phyloP scores from a whole-genome alignment of 2,888 invertebrate genomes.

The Napeogenes sylphis region DNA sequence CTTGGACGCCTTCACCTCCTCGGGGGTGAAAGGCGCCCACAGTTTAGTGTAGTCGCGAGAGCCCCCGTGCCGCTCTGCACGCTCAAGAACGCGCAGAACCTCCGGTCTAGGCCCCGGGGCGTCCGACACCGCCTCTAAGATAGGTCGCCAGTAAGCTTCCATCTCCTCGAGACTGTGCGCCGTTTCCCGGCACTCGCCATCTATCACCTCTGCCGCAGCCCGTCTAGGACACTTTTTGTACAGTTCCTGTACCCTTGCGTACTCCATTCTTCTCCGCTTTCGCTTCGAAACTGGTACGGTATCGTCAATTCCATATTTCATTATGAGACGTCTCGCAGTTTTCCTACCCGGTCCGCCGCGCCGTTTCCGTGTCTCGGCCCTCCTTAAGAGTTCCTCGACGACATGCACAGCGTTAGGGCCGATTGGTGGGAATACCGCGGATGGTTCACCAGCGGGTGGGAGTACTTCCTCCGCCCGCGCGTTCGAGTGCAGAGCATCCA shows the following conservation, averaged over 20 bases:
- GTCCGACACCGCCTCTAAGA: conserved; percentile 10
- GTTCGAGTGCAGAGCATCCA: background rate
- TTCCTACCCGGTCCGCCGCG: conserved; percentile 9
- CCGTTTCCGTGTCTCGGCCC: conserved; percentile 7
- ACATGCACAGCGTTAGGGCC: background rate
- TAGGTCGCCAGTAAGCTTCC: conserved; percentile 31
- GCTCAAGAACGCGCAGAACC: too few species aligned
- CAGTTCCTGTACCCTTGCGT: conserved; percentile 29
- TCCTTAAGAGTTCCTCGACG: conserved; percentile 12
- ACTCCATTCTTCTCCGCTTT: conserved; percentile 25
- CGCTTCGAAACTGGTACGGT: conserved; percentile 11
- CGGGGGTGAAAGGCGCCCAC: too few species aligned
- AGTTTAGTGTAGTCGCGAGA: too few species aligned
- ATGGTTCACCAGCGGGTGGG: background rate
- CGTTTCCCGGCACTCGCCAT: conserved; percentile 23
- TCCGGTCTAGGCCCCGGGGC: too few species aligned
- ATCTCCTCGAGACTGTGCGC: conserved; percentile 25
- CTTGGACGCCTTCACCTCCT: too few species aligned
- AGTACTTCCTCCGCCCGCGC: background rate
- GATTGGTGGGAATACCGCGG: background rate
- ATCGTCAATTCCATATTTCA: background rate
- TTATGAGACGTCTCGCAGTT: conserved; percentile 9
- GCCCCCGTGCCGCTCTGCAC: background rate
- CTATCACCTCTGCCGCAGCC: conserved; percentile 28
- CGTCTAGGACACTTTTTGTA: conserved; percentile 24